Evolutionary conservation across 2,797 vertebrate species (phyloP).

Genomic region (Sebastes iracundus): DNA sequence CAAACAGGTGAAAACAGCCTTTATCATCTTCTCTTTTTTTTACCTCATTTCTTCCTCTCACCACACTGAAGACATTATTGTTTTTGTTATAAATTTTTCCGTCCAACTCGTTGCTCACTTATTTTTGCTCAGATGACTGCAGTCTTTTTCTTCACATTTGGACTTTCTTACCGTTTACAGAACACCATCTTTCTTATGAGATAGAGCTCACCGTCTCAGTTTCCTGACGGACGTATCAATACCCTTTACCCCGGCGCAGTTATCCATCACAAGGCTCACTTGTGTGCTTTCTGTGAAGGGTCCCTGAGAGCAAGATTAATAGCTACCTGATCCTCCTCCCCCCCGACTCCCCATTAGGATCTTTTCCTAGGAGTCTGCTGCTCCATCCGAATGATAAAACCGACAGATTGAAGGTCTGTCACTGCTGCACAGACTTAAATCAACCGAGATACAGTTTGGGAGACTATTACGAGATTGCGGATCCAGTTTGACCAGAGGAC

Average conservation of each 20-base stretch:
- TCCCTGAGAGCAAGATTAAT: slow-evolving; percentile 70
- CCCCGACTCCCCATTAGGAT: slow-evolving; percentile 35
- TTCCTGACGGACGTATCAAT: slow-evolving; percentile 63
- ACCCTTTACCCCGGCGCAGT: slow-evolving; percentile 39
- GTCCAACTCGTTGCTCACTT: neutral
- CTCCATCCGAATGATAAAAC: slow-evolving; percentile 62
- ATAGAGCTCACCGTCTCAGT: slow-evolving; percentile 34
- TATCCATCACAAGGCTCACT: slow-evolving; percentile 56
- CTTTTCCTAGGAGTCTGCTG: slow-evolving; percentile 29
- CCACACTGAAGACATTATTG: neutral
- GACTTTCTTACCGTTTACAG: slow-evolving; percentile 7
- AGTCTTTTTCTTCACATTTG: neutral
- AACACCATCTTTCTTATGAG: slow-evolving; percentile 36
- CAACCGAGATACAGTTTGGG: slow-evolving; percentile 47
- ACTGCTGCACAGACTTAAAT: slow-evolving; percentile 61
- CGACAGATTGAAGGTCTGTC: slow-evolving; percentile 60
- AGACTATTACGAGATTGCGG: slow-evolving; percentile 62
- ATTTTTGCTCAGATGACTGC: neutral
- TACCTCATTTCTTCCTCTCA: neutral
- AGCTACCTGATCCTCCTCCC: slow-evolving; percentile 18
- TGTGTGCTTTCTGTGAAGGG: slow-evolving; percentile 48
- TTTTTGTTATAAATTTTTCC: neutral
- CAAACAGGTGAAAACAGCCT: neutral
- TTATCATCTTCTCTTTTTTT: neutral
- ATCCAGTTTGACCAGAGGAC: slow-evolving; percentile 67